Conservation (phyloP, 2,113 vertebrate species). For the Heteronetta atricapilla region DNA sequence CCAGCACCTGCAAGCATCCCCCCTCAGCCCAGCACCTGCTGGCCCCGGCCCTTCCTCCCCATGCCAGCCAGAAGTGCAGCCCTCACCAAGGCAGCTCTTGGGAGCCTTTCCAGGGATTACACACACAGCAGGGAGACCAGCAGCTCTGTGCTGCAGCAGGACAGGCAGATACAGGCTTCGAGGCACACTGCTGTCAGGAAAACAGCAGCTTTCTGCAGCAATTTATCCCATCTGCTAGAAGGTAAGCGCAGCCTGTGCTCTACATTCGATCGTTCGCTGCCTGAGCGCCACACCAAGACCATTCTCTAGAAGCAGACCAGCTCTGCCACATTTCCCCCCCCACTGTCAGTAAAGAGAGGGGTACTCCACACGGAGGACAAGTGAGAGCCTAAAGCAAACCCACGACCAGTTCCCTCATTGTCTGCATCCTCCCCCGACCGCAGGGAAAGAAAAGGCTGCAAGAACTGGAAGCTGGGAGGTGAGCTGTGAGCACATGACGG, state of each 20-base stretch:
- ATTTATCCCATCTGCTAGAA: neutral
- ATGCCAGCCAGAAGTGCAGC: neutral
- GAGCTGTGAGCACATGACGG: neutral
- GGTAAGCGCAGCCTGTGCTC: neutral
- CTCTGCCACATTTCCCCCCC: neutral
- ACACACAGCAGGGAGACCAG: rapidly evolving
- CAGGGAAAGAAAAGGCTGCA: no score
- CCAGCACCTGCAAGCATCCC: neutral
- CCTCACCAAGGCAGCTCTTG: no score
- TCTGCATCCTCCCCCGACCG: neutral
- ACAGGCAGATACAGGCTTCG: neutral
- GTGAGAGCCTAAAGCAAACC: neutral
- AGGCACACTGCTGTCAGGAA: neutral
- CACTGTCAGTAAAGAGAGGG: neutral
- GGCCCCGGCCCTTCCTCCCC: neutral
- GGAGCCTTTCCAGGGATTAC: neutral
- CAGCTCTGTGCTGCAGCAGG: neutral
- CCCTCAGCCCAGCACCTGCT: neutral
- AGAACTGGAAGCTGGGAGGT: no score
- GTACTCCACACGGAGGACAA: neutral
- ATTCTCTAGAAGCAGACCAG: neutral
- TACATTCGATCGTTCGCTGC: neutral
- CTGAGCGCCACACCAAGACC: neutral
- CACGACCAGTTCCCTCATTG: neutral
- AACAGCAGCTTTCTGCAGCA: neutral